Percentiles rank a stretch among this genome's conserved stretches.
Conservation (phyloP, 2,113 vertebrate genomes). For the Vimba vimba region DNA sequence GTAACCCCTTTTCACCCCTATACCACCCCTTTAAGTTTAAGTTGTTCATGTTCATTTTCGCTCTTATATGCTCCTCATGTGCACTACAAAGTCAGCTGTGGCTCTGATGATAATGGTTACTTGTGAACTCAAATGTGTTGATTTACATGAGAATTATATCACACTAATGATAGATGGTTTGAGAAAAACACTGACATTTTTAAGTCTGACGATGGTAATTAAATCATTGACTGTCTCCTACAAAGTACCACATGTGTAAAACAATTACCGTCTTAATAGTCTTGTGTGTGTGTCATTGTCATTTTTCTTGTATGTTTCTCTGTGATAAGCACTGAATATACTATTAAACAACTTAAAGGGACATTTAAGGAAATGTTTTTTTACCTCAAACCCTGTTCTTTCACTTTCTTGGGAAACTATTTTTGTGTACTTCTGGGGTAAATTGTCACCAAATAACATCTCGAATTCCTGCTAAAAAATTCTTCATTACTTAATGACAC, state of each 20-base stretch:
- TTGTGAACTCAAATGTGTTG: too few species aligned
- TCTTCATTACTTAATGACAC: neutral
- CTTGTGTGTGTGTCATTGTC: neutral
- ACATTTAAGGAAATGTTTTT: neutral
- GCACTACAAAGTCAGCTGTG: too few species aligned
- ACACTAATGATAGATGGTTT: too few species aligned
- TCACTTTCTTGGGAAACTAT: neutral
- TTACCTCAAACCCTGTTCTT: neutral
- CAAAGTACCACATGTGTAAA: neutral
- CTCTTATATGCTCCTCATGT: too few species aligned
- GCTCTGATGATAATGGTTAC: too few species aligned
- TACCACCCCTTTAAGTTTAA: too few species aligned
- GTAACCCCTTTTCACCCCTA: too few species aligned
- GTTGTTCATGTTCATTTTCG: neutral
- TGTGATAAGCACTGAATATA: neutral
- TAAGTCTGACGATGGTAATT: neutral
- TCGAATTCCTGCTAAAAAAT: neutral
- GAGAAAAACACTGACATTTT: neutral
- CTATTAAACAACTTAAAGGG: neutral
- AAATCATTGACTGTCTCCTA: neutral
- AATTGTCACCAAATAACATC: neutral
- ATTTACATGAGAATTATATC: too few species aligned
- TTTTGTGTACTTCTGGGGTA: neutral
- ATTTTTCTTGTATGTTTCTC: neutral
- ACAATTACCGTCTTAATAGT: conserved; percentile 15